These are phyloP conservation scores for Cottus gobio DNA, from an alignment of 2,113 vertebrate genomes.

Conservation along the genomic window DNA sequence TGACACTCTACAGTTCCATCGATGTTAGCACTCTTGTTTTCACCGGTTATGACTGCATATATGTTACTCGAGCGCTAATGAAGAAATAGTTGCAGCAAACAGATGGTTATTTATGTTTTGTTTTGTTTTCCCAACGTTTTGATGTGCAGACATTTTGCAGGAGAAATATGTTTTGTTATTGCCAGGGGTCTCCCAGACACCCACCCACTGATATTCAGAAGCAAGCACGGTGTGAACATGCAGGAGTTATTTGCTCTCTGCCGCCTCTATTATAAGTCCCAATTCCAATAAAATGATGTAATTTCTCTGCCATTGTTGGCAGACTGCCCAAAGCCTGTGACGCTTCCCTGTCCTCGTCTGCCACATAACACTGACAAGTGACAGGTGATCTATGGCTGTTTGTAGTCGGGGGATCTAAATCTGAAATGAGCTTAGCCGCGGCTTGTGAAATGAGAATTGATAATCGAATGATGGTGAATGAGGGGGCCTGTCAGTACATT, in stretches of 20 bases:
- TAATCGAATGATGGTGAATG: slow-evolving; percentile 81
- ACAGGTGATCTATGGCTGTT: slow-evolving; percentile 79
- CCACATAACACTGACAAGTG: slow-evolving; percentile 67
- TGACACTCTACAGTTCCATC: slow-evolving; percentile 27
- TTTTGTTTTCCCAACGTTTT: slow-evolving; percentile 13
- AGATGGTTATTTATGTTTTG: slow-evolving; percentile 22
- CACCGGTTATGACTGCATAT: slow-evolving; percentile 8
- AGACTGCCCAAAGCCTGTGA: slow-evolving; percentile 61
- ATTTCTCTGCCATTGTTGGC: slow-evolving; percentile 60
- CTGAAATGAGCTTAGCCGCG: slow-evolving; percentile 71
- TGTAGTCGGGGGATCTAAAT: slow-evolving; percentile 72
- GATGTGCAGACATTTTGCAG: slow-evolving; percentile 21
- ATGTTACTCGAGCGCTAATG: slow-evolving; percentile 31
- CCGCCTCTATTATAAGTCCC: slow-evolving; percentile 58
- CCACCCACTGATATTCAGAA: slow-evolving; percentile 30
- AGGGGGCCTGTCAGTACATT: slow-evolving; percentile 76
- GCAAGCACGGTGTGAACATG: slow-evolving; percentile 31
- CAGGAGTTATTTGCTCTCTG: slow-evolving; percentile 60
- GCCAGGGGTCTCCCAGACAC: slow-evolving; percentile 19
- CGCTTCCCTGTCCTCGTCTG: slow-evolving; percentile 67
- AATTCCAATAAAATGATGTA: slow-evolving; percentile 67
- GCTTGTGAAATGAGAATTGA: slow-evolving; percentile 79
- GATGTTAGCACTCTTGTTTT: slow-evolving; percentile 23
- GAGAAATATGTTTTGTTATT: slow-evolving; percentile 28
- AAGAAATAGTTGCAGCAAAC: not conserved